A percentile compares a stretch with the other conserved stretches of the same genome.
These are phyloP conservation scores for Drosophila virilis DNA, from an alignment of 1,140 invertebrate species.

Conservation along the genomic window DNA sequence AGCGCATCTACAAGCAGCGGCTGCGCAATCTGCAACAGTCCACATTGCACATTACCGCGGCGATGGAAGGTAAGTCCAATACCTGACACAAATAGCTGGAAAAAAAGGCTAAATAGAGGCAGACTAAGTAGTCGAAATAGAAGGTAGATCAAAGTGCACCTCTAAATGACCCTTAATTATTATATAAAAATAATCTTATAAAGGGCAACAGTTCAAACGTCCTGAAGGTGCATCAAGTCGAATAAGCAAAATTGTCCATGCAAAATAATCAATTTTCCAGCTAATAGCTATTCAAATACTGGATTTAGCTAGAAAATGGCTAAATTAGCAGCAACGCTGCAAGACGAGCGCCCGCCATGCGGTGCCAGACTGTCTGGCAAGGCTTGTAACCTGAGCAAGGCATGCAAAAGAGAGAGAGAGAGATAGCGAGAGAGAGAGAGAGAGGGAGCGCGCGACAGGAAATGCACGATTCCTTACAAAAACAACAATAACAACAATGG, in stretches of 20 bases:
- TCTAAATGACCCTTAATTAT: too few species aligned
- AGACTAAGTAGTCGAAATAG: too few species aligned
- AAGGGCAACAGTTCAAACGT: too few species aligned
- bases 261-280: neutral
- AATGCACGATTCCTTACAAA: constrained; percentile 57
- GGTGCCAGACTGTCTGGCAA: constrained; percentile 77
- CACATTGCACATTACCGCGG: constrained; percentile 75
- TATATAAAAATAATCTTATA: too few species aligned
- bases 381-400: constrained; percentile 52
- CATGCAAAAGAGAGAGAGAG: neutral
- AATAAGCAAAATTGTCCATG: neutral
- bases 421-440: neutral
- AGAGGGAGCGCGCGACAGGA: constrained; percentile 48
- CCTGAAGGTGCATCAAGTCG: too few species aligned
- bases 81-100: neutral
- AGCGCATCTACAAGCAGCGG: constrained; percentile 86
- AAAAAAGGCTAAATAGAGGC: neutral
- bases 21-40: constrained; percentile 87
- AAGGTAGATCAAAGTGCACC: too few species aligned
- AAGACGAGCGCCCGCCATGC: constrained; percentile 13
- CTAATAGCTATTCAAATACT: neutral
- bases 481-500: constrained; percentile 40
- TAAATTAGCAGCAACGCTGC: neutral
- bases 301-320: neutral
- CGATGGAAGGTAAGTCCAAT: constrained; percentile 76